A percentile compares a stretch with the other conserved stretches of the same genome.
Conservation (phyloP, 2,797 vertebrate species). For the Natrix natrix region DNA sequence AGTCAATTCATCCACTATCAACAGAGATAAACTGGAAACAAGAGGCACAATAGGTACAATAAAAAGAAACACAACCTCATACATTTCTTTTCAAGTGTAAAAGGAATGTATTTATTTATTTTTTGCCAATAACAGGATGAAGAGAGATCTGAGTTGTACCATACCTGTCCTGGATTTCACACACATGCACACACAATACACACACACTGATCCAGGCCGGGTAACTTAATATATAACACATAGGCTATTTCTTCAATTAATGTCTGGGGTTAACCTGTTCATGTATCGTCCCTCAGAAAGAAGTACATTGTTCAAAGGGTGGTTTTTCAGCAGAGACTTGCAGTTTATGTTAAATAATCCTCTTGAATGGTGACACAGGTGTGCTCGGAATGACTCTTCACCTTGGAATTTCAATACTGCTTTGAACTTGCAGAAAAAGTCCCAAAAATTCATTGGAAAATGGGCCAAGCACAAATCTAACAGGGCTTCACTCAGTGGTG, state of each 20-base stretch:
- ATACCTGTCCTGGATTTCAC: not conserved
- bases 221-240: not conserved
- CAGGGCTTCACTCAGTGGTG: not conserved
- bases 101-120: not conserved
- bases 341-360: not conserved
- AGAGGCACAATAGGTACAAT: not conserved
- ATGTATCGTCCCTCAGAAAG: not conserved
- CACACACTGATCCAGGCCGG: not conserved
- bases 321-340: not conserved
- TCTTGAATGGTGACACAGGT: constrained; percentile 5
- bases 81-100: constrained; percentile 13
- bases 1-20: not conserved
- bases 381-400: constrained; percentile 21
- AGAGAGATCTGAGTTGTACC: not conserved
- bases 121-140: constrained; percentile 44
- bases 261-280: constrained; percentile 22
- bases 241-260: constrained; percentile 13
- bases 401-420: not conserved
- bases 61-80: not conserved
- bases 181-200: too few relatives aligned
- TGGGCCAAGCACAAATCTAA: not conserved
- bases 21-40: not conserved
- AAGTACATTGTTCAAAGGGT: not conserved
- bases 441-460: fast-evolving
- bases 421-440: not conserved